phyloP scores from a whole-genome alignment of 2,797 vertebrate genomes.

The Syngnathus rostellatus region DNA sequence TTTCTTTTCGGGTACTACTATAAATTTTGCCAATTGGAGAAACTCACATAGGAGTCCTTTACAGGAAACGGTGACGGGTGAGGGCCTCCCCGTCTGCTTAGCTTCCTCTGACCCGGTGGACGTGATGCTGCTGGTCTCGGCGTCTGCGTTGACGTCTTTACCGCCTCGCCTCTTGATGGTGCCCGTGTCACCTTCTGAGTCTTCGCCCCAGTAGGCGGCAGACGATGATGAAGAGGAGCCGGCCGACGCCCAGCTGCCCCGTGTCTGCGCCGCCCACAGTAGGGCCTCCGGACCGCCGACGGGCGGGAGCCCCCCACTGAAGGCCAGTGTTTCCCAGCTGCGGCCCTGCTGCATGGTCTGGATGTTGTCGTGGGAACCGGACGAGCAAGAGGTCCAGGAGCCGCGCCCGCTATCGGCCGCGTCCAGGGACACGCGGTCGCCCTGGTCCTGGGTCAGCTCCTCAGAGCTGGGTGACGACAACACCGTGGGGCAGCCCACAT shows the following conservation, averaged over 20 bases:
- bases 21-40: not conserved
- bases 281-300: conserved; percentile 51
- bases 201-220: conserved; percentile 95
- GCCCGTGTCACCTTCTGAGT: conserved; percentile 94
- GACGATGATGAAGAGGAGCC: conserved; percentile 70
- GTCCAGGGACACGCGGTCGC: conserved; percentile 90
- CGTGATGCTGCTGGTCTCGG: conserved; percentile 83
- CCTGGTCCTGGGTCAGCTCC: conserved; percentile 94
- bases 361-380: conserved; percentile 96
- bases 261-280: conserved; percentile 81
- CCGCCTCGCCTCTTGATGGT: conserved; percentile 95
- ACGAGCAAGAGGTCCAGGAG: conserved; percentile 98
- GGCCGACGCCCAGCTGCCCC: conserved; percentile 89
- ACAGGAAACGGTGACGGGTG: conserved; percentile 75
- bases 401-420: conserved; percentile 96
- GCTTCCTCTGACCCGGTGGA: conserved; percentile 83
- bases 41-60: conserved; percentile 83
- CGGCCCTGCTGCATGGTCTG: conserved; percentile 97
- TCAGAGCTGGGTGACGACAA: conserved; percentile 93
- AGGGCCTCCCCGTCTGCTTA: conserved; percentile 70
- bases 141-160: conserved; percentile 85
- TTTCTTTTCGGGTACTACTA: too few species aligned
- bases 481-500: conserved; percentile 76
- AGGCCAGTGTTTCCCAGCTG: conserved; percentile 91
- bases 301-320: conserved; percentile 66